Base-by-base conservation (phyloP, 2,113 vertebrate species). In the Actenoides lindsayi region DNA sequence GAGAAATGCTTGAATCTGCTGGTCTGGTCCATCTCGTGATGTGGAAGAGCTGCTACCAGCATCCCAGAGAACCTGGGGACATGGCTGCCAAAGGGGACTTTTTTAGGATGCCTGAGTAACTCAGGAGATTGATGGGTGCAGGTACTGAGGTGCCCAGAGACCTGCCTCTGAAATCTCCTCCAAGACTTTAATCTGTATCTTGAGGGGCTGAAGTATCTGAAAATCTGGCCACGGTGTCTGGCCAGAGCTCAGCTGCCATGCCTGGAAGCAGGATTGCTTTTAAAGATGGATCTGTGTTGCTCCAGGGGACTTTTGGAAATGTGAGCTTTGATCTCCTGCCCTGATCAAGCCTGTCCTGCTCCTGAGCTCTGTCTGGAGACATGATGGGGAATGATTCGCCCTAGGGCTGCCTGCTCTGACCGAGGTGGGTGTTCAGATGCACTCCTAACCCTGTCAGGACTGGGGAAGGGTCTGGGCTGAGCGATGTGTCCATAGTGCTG, bases 11-110 rank as follows among this genome's bases (percentile, higher is more conserved):
- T 30, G 15, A 42, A 14, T 31, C 25, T 67, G 20, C 35, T 3
- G 8, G 46, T n/a, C 62, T 71, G 71, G 5, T 0, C 2, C 8
- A 5, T 84, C 50, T 68, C 4, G 14, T 10, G 31, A 5, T 5
- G 8, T 25, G 9, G 60, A 42, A 80, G 30, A 70, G 50, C 46
- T 70, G 74, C 69, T 46, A 3, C 76, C 27, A 37, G 37, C 82
- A 92, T 41, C 30, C 53, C 54, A 37, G 77, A 48, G 41, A 67
- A 33, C 0, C 2, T 46, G 73, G 35, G 25, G 16, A 65, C 0
- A 1, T 25, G n/a, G 35, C 25, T 86, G 44, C 64, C 12, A 35
- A 60, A 86, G 35, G 53, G 79, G 57, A 12, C 9, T 13, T 57
- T 20, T 57, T 50, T 1, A 19, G 46, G 74, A 20, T 46, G 42